phyloP scores from a whole-genome alignment of 2,113 vertebrate genomes.

The Megatriorchis doriae region DNA sequence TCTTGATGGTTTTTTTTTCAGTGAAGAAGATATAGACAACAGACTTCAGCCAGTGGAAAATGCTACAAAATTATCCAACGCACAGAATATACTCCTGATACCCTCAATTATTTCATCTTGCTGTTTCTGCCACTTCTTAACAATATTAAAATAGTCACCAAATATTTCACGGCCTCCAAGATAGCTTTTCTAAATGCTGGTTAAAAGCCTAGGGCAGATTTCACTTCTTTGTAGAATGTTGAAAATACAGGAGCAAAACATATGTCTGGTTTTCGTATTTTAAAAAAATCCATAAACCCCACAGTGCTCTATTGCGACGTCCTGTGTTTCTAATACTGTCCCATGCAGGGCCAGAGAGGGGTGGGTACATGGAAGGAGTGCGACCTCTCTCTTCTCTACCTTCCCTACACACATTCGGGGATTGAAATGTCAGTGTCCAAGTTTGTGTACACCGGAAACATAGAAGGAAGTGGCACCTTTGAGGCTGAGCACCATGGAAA shows the following conservation, averaged over 20 bases:
- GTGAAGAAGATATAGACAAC: not conserved
- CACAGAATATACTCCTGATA: not conserved
- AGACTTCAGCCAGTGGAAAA: not conserved
- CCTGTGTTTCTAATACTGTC: not conserved
- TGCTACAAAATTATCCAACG: not conserved
- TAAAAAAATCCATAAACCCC: not conserved
- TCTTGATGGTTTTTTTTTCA: not conserved
- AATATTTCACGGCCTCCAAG: not conserved
- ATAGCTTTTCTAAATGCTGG: not conserved
- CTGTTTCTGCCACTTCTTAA: not conserved
- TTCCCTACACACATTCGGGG: not conserved
- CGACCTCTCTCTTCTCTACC: not conserved
- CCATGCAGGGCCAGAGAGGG: not conserved
- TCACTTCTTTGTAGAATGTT: not conserved
- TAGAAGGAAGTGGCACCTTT: not conserved
- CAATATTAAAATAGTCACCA: not conserved
- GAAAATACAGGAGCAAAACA: not conserved
- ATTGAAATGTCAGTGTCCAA: not conserved
- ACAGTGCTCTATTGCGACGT: not conserved
- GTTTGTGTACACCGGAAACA: not conserved
- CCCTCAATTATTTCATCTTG: not conserved
- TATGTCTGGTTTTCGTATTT: not conserved
- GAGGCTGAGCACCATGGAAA: not conserved
- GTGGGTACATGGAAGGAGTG: not conserved
- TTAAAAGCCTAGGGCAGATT: not conserved